Evolutionary conservation across 2,113 vertebrate genomes (phyloP).

Genomic region (Upupa epops): DNA sequence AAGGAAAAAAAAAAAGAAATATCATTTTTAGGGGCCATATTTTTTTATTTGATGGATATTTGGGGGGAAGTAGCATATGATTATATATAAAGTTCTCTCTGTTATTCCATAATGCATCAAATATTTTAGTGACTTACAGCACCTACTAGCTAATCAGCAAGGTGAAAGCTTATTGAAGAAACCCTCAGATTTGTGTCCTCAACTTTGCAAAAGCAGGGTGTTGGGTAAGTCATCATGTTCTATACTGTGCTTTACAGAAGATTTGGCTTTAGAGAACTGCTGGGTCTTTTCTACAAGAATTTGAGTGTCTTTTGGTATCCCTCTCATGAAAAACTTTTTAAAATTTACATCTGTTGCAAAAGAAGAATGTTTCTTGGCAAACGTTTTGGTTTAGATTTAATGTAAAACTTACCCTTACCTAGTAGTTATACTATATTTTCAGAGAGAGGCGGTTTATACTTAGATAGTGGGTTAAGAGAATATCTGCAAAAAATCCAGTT

Average conservation of each 20-base stretch:
- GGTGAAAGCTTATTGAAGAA: slow-evolving; percentile 46
- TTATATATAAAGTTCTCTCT: background rate
- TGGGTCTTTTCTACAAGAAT: background rate
- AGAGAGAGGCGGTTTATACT: background rate
- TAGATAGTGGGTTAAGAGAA: background rate
- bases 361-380: background rate
- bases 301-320: background rate
- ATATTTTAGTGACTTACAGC: slow-evolving; percentile 30
- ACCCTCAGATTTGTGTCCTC: slow-evolving; percentile 45
- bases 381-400: background rate
- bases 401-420: background rate
- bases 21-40: background rate
- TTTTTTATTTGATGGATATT: background rate
- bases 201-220: slow-evolving; percentile 16
- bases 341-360: background rate
- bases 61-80: background rate
- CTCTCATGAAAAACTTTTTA: slow-evolving; percentile 9
- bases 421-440: slow-evolving; percentile 4
- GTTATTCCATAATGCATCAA: background rate
- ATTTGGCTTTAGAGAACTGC: background rate
- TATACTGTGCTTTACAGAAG: background rate
- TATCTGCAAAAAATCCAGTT: slow-evolving; percentile 30
- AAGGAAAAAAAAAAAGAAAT: background rate
- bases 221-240: slow-evolving; percentile 1
- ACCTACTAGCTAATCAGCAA: slow-evolving; percentile 47